These are phyloP conservation scores for Ceratitis capitata DNA, from an alignment of 1,140 invertebrate genomes.

Conservation along the genomic window DNA sequence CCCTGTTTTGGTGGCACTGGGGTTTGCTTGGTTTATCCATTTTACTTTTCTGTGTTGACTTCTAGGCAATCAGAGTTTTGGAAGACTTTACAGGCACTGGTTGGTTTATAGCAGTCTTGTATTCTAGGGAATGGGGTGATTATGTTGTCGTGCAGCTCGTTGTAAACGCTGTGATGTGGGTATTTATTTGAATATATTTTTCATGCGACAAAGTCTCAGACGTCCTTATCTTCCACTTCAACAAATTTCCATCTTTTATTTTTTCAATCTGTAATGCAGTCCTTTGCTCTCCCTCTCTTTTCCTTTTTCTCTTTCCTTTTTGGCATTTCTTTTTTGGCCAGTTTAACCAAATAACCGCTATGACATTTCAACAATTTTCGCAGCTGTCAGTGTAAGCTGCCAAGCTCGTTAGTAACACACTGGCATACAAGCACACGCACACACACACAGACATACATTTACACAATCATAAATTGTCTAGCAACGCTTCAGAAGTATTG, in stretches of 20 bases:
- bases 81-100: no score
- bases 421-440: not conserved
- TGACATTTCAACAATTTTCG: constrained; percentile 9
- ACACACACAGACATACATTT: not conserved
- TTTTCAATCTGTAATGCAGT: not conserved
- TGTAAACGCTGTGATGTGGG: no score
- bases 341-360: constrained; percentile 13
- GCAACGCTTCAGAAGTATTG: not conserved
- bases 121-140: no score
- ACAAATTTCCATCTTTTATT: not conserved
- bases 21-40: no score
- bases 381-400: constrained; percentile 24
- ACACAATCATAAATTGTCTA: constrained; percentile 12
- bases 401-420: not conserved
- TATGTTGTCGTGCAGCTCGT: no score
- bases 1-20: no score
- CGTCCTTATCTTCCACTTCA: not conserved
- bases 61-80: no score
- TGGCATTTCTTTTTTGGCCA: not conserved
- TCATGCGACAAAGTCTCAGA: not conserved
- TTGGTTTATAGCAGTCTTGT: no score
- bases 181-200: no score
- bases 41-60: no score
- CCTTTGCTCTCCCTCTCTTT: not conserved
- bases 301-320: not conserved